Evolutionary conservation across 2,888 invertebrate genomes (phyloP), one percentile per base, ranked within the genome.

Genomic region (Protophormia terraenovae): DNA sequence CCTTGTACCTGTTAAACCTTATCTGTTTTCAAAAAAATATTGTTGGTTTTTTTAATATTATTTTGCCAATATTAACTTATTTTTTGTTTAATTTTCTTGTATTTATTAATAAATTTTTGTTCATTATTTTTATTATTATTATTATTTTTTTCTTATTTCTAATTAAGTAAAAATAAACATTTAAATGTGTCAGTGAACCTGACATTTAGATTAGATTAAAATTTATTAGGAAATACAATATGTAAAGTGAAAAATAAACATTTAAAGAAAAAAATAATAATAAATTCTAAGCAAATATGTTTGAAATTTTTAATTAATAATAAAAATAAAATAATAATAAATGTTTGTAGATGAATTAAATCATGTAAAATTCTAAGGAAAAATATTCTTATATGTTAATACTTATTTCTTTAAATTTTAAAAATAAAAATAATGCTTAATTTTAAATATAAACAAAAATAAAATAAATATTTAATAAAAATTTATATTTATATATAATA

Each of bases 131-230:
- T 14, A 41, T 45, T 8, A 24, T 41, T n/a, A 16, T 38, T 16
- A 24, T 24, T 41, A 24, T 8, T 8, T 45, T 1, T 16, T n/a
- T 66, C 16, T 45, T 27, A 12, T 66, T 66, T 47, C 47, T 66
- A 24, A 66, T 45, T 66, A 66, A 45, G 24, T 19, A 19, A 29
- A 67, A 67, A 67, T 47, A 67, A 47, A 67, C 19, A 67, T 14
- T 8, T 3, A 66, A 67, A 19, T 50, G 47, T 50, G 67, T 47
- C 67, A 67, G 32, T 47, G 67, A 47, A 67, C 19, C 47, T 47
- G 16, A 47, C 47, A 67, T 67, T 67, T 47, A 47, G 29, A 47
- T 67, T 47, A 67, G 47, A 67, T 67, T 50, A 50, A 45, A 45
- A 45, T n/a, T 32, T 47, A 24, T 45, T 45, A 27, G 19, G 45